Evolutionary conservation across 1,140 invertebrate genomes (phyloP), one percentile per base, ranked within the genome.

Genomic region (Oppia nitens): DNA sequence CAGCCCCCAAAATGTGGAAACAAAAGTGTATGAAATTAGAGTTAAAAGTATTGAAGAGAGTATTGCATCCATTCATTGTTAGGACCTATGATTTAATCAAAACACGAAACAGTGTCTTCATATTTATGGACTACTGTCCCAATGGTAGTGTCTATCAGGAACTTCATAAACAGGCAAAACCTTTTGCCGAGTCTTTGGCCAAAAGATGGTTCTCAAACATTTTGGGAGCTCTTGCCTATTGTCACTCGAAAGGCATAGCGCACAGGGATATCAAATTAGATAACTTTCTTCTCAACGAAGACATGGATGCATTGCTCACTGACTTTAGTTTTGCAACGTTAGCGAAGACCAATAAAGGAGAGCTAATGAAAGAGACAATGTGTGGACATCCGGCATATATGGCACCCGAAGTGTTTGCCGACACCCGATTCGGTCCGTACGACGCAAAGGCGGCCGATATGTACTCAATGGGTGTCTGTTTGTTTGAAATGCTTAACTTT

Each of bases 21-120:
- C 29, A 54, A 56, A 49, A 54, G 24, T 25, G 20, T 25, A 14
- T 27, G 32, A 11, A 26, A 6, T 32, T 14, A n/a, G 27, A 56
- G 11, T 25, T 56, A 24, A 4, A 14, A 12, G 40, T 27, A 3
- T 11, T 49, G 11, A 20, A 17, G 12, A 11, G 24, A 56, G n/a
- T 56, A 3, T 50, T 26, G 11, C 55, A 56, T 56, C 28, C 55
- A n/a, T n/a, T 50, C 29, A 32, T 56, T n/a, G 48, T 56, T 4
- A 45, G 25, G 23, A 12, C 14, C 21, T 56, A 14, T 56, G n/a
- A 48, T 9, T 20, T 56, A 56, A 50, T 56, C 25, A 11, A 11
- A 6, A 49, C 48, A 24, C 12, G 29, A 20, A 32, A 32, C 6
- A 14, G 11, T 11, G 29, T 56, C 14, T 56, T 50, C 29, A 54